Base-by-base conservation (phyloP, 2,888 invertebrate genomes). In the Andrena bicolor region DNA sequence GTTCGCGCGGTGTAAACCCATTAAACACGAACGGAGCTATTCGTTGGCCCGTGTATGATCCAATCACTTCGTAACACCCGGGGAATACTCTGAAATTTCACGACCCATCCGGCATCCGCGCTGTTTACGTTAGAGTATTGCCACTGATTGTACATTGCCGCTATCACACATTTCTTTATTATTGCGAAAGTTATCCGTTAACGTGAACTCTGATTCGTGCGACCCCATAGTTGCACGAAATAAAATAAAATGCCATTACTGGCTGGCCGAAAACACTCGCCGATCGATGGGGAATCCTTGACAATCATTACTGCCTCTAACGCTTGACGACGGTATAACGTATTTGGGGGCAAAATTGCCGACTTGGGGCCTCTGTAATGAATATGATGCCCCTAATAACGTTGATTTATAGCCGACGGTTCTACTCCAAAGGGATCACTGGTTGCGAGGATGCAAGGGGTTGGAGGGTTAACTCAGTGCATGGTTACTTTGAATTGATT, bases 301-400 rank as follows among this genome's bases (percentile, higher is more conserved):
- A 48, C 10, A 53, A 72, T 73, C 69, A 72, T 65, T 71, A 60
- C 58, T 60, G 74, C 76, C 60, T 48, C 69, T 71, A 72, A 72
- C 49, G 63, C n/a, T 1, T 3, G 3, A n/a, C 48, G 74, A 76
- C 20, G 32, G 56, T 58, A 56, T 66, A 71, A 89, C 86, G 88
- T 92, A 93, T 92, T 92, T 92, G 91, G 89, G 90, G 89, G 93
- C 92, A 93, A 93, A 93, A 93, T 93, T 91, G 92, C 92, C 90
- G 85, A 91, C 88, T 87, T 88, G 91, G 88, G 90, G 86, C 83
- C 84, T 78, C 84, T 88, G 84, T 82, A 85, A 87, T 89, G 92
- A 92, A 93, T 92, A 92, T 88, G 93, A 93, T 89, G 91, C 93
- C 91, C 90, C 90, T 93, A 93, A 93, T 93, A 93, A 93, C 93